Base-by-base conservation (phyloP, 2,113 vertebrate genomes). In the Saguinus midas region DNA sequence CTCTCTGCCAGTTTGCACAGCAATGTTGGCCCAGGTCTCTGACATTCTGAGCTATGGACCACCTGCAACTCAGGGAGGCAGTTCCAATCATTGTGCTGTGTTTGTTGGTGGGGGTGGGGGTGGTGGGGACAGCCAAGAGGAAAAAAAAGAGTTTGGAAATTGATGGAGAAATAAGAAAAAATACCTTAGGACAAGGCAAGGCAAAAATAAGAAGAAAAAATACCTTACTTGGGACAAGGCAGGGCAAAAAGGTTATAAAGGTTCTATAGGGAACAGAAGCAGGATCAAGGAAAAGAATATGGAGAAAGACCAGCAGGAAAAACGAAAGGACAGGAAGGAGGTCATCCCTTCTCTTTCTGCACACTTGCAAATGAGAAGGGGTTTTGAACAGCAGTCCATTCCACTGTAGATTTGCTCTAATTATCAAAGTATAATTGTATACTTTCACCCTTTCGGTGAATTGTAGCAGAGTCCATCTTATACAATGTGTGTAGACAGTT, bases 21-120 rank as follows among this genome's bases (percentile, higher is more conserved):
- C 79, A 27, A 13, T 70, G 43, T 87, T 92, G 84, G 96, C 94
- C 80, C 85, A 70, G 90, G 75, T 82, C 66, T 85, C 72, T 73
- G 79, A 48, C 75, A 35, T 76, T 94, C 75, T 87, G 91, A 57
- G 91, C 82, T 70, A 9, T 25, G 32, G 76, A 35, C 89, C 23
- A 18, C 37, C 16, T 58, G 18, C 35, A 75, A 84, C 23, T 73
- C 90, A 82, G 72, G 66, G n/a, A 96, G 76, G 80, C 83, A 45
- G 21, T 43, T 80, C 80, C 35, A 64, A 43, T 29, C 61, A 58
- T 25, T 61, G 32, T 37, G 50, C 88, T 52, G 17, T 50, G 14
- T 83, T 37, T 78, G 16, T 79, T 92, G 35, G 45, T 52, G 16
- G 73, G 20, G 18, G 1, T 25, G 72, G 27, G 12, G 1, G 21